Percentiles rank a stretch among this genome's conserved stretches.
phyloP scores from a whole-genome alignment of 2,113 vertebrate species.

The Tragelaphus imberbis region DNA sequence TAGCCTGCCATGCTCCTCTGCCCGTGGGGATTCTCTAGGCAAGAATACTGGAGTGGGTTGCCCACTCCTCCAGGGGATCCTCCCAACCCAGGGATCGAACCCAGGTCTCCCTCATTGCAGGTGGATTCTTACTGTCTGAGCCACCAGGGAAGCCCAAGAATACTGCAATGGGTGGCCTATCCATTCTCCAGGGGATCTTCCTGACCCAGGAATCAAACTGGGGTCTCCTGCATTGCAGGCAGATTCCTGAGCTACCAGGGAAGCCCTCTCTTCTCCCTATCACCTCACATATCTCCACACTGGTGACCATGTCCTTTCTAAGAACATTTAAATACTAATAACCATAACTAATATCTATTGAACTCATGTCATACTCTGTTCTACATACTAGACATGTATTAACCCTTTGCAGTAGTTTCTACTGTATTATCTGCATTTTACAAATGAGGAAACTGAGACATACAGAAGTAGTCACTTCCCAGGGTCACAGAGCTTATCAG shows the following conservation, averaged over 20 bases:
- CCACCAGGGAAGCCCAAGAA: background rate
- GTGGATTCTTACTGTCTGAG: background rate
- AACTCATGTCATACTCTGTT: background rate
- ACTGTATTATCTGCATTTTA: background rate
- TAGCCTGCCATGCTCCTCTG: background rate
- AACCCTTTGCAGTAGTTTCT: background rate
- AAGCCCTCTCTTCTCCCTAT: background rate
- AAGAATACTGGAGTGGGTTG: background rate
- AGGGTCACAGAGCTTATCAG: background rate
- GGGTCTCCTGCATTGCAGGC: background rate
- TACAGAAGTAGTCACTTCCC: background rate
- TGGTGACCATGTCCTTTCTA: background rate
- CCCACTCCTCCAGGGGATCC: background rate
- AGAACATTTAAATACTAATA: background rate
- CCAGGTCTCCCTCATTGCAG: background rate
- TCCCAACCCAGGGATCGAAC: background rate
- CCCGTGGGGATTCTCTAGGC: background rate
- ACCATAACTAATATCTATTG: background rate
- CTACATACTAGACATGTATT: background rate
- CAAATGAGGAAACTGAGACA: background rate
- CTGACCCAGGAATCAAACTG: fast-evolving
- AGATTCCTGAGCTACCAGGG: background rate
- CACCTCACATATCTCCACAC: background rate
- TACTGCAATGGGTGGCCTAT: background rate
- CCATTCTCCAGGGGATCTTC: background rate